phyloP scores from a whole-genome alignment of 2,797 vertebrate species.

The Saxicola maurus region DNA sequence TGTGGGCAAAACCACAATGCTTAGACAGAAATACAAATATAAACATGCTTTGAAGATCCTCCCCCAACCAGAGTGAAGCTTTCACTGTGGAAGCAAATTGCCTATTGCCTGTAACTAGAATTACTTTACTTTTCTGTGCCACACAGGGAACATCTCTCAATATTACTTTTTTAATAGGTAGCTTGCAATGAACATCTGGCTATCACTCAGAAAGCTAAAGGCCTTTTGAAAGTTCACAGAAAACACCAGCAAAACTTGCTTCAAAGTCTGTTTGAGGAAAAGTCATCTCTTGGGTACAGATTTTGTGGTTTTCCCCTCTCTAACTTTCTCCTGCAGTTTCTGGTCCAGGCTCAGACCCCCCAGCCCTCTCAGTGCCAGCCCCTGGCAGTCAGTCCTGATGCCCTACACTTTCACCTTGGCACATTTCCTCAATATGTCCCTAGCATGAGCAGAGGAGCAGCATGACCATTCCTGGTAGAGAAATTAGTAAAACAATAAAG shows the following conservation, averaged over 20 bases:
- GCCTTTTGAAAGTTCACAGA: background rate
- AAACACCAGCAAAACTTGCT: background rate
- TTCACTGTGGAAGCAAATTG: background rate
- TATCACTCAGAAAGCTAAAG: background rate
- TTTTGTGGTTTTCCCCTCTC: background rate
- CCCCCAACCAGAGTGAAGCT: background rate
- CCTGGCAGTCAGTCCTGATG: too few relatives aligned
- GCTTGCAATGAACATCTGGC: background rate
- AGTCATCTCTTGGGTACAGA: background rate
- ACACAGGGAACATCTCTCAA: background rate
- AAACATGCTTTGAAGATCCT: background rate
- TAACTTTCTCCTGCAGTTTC: background rate
- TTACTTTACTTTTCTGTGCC: background rate
- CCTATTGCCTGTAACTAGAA: background rate
- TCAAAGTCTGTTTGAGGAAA: background rate
- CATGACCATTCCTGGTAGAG: background rate
- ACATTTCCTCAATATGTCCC: accelerated
- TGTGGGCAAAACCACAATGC: background rate
- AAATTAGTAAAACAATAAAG: background rate
- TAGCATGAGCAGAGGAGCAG: background rate
- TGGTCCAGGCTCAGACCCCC: accelerated
- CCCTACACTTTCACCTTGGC: accelerated
- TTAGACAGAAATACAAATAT: background rate
- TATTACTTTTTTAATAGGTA: background rate
- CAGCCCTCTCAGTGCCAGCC: too few relatives aligned